Evolutionary conservation across 2,113 vertebrate species (phyloP).

Genomic region (Ciconia stormi): DNA sequence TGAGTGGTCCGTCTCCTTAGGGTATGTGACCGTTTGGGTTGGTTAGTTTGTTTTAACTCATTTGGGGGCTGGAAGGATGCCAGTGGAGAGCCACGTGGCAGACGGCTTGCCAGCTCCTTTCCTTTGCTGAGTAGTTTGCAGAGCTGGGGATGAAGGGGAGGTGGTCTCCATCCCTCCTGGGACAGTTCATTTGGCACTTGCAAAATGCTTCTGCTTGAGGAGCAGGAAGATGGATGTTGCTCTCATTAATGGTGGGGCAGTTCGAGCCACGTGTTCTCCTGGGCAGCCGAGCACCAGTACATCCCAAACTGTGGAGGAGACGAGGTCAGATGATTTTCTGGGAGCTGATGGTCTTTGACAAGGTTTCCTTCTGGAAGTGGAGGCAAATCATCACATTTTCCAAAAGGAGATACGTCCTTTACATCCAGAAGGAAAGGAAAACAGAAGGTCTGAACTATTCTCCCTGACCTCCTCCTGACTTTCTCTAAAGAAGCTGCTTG

Average conservation of each 20-base stretch:
- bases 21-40: rapidly evolving
- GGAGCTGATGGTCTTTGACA: neutral
- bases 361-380: neutral
- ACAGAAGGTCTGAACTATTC: neutral
- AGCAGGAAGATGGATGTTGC: neutral
- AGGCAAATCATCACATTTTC: neutral
- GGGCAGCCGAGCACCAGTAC: rapidly evolving
- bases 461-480: neutral
- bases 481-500: neutral
- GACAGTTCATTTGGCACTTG: neutral
- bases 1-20: rapidly evolving
- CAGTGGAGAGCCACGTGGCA: neutral
- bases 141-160: neutral
- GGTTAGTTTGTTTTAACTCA: neutral
- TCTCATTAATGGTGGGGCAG: neutral
- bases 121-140: neutral
- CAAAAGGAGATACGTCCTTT: neutral
- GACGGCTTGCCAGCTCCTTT: neutral
- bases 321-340: neutral
- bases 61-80: neutral
- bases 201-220: neutral
- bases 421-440: neutral
- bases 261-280: rapidly evolving
- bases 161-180: neutral
- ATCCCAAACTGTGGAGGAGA: neutral